Evolutionary conservation across 2,113 vertebrate genomes (phyloP).

Genomic region (Riparia riparia): DNA sequence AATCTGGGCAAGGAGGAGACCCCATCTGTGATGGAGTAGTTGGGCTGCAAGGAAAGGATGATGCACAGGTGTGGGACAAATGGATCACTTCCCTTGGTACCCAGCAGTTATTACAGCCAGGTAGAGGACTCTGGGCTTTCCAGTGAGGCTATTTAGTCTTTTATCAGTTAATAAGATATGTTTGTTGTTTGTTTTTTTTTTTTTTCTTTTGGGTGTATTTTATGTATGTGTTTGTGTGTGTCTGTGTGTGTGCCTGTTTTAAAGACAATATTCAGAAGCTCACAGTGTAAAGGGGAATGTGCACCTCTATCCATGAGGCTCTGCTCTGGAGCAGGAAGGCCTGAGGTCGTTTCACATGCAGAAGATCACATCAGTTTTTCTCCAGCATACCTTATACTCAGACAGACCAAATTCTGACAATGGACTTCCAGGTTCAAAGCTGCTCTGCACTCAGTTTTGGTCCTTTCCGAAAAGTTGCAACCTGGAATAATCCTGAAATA

Average conservation of each 20-base stretch:
- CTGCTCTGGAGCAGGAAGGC: neutral
- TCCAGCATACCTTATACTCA: neutral
- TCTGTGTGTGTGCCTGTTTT: neutral
- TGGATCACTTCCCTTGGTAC: neutral
- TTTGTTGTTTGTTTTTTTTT: too few relatives aligned
- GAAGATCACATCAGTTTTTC: neutral
- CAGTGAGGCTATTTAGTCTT: neutral
- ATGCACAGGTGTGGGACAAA: rapidly evolving
- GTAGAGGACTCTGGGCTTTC: neutral
- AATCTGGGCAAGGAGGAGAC: neutral
- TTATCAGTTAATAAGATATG: neutral
- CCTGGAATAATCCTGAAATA: neutral
- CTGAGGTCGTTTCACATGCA: neutral
- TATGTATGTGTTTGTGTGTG: neutral
- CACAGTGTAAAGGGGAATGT: neutral
- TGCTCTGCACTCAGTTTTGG: neutral
- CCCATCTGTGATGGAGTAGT: neutral
- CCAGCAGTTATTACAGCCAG: neutral
- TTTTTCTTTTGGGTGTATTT: neutral
- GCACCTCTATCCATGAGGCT: neutral
- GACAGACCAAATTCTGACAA: neutral
- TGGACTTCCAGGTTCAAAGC: neutral
- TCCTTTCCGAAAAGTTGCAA: neutral
- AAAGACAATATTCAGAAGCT: neutral
- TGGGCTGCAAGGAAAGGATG: neutral